Conservation (phyloP, 2,113 vertebrate species). For the Oryzias celebensis region DNA sequence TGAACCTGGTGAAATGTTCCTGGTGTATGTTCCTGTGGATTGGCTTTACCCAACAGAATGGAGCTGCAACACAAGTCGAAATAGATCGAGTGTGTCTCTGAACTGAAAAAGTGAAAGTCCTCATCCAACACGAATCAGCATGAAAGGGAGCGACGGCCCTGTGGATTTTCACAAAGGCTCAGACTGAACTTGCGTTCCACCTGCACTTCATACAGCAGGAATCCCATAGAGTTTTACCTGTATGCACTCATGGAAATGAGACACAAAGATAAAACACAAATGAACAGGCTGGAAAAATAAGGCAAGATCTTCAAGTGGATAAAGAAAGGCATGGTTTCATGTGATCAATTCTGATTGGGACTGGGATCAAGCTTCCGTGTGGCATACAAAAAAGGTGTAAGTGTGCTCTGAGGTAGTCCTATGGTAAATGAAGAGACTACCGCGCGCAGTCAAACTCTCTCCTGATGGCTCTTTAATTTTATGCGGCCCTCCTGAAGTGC, state of each 20-base stretch:
- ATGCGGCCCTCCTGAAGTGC: slow-evolving; percentile 12
- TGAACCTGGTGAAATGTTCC: too few species aligned
- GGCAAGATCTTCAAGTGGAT: slow-evolving; percentile 35
- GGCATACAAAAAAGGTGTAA: not conserved
- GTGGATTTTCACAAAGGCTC: too few species aligned
- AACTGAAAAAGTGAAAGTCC: too few species aligned
- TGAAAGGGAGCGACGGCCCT: too few species aligned
- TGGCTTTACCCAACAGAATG: too few species aligned
- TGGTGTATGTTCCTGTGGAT: too few species aligned
- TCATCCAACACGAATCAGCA: too few species aligned
- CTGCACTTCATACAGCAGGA: not conserved
- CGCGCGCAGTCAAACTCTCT: slow-evolving; percentile 2
- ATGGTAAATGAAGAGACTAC: slow-evolving; percentile 29
- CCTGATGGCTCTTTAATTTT: slow-evolving; percentile 16
- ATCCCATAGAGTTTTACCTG: not conserved
- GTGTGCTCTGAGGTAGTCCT: slow-evolving; percentile 72
- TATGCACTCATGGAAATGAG: not conserved
- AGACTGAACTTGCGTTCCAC: not conserved
- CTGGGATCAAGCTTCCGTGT: not conserved
- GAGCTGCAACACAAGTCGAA: too few species aligned
- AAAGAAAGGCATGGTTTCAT: not conserved
- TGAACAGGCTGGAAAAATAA: slow-evolving; percentile 10
- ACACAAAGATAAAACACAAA: not conserved
- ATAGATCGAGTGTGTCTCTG: too few species aligned
- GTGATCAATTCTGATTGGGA: not conserved